A percentile compares a stretch with the other conserved stretches of the same genome.
These are phyloP conservation scores for Atherinomorus stipes DNA, from an alignment of 2,113 vertebrate genomes.

Conservation along the genomic window DNA sequence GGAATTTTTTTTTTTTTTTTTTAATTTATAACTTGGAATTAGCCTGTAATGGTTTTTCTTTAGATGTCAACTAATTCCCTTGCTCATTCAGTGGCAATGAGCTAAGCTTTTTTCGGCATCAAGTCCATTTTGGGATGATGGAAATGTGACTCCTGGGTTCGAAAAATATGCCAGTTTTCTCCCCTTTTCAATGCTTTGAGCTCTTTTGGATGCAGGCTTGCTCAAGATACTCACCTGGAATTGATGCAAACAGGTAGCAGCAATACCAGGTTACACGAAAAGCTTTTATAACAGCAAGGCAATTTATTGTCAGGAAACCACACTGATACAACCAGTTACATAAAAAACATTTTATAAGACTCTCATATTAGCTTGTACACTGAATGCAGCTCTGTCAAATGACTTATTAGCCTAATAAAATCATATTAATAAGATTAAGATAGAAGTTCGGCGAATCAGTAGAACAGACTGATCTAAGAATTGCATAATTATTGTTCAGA, in stretches of 20 bases:
- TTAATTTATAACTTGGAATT: not conserved
- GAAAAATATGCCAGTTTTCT: not conserved
- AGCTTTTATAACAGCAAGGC: not conserved
- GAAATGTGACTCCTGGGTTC: not conserved
- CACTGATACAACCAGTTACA: not conserved
- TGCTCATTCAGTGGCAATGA: not conserved
- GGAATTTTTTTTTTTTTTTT: not conserved
- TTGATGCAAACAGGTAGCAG: not conserved
- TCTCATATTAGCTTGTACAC: not conserved
- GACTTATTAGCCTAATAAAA: not conserved
- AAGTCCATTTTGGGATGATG: not conserved
- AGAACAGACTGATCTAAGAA: too few species aligned
- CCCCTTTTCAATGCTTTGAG: not conserved
- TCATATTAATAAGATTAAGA: too few species aligned
- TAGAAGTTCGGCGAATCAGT: too few species aligned
- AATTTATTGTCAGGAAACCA: not conserved
- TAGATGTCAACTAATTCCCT: conserved; percentile 1
- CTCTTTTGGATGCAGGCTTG: not conserved
- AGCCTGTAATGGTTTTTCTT: not conserved
- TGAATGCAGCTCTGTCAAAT: not conserved
- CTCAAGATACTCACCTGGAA: not conserved
- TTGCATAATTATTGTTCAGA: too few species aligned
- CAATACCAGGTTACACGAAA: not conserved
- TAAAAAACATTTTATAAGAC: not conserved
- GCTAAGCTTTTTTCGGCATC: not conserved